Evolutionary conservation across 2,797 vertebrate species (phyloP), one percentile per base, ranked within the genome.

Genomic region (Sebastes oblongus): DNA sequence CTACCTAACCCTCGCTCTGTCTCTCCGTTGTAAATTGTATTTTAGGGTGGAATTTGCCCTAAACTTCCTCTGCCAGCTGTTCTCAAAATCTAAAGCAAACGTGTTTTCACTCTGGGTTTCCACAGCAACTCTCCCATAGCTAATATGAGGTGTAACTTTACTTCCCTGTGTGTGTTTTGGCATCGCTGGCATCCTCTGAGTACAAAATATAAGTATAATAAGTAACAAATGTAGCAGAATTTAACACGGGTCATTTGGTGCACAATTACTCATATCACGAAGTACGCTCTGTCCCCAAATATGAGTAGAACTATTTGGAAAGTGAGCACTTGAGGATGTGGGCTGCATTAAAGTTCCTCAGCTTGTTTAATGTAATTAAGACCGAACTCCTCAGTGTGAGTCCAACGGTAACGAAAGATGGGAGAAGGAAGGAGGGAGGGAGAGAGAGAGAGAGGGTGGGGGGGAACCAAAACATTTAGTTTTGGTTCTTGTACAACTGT

Each of bases 151-250:
- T 88, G 83, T 85, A 86, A 29, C 85, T 82, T 84, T 90, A 77
- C 83, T 77, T 82, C 80, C 80, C 20, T 50, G 34, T 86, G 78
- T 90, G 81, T 88, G 83, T 88, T 89, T 91, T 92, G 91, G 92
- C 91, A 73, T 13, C 0, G 12, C 8, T 2, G 22, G 59, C 72
- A 32, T 86, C 79, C 75, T 84, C 62, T 80, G 77, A 83, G 80
- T 58, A 50, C 76, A 88, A 84, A 82, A 76, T 25, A 64, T 27
- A 60, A 77, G 54, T 68, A 29, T 80, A 81, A 82, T 88, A 77
- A 61, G 77, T 78, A 84, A 81, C 77, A 84, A 88, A 90, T 88
- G 85, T 66, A 72, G 72, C 82, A 36, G 59, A 29, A 61, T 77
- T 78, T 46, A 56, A 42, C 75, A 78, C 4, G 32, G 68, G 22